Percentiles rank a stretch among this genome's conserved stretches.
Conservation (phyloP, 2,888 invertebrate genomes). For the Cryptus viduatorius region DNA sequence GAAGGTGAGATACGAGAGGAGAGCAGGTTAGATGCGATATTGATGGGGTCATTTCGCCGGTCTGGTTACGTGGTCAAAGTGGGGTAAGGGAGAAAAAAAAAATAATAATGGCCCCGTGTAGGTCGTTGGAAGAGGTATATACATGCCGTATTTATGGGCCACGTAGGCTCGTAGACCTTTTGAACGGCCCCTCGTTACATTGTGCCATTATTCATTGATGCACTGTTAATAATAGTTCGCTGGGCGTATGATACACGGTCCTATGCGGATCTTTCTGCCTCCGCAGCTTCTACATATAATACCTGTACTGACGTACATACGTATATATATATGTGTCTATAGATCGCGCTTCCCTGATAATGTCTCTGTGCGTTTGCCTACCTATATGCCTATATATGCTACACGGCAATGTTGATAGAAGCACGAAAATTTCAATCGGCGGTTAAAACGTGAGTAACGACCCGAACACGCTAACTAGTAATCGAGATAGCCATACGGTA, state of each 20-base stretch:
- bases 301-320: background rate
- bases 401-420: conserved; percentile 34
- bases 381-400: background rate
- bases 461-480: conserved; percentile 21
- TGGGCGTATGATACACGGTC: conserved; percentile 44
- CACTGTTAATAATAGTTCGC: conserved; percentile 57
- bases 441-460: conserved; percentile 42
- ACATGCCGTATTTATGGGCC: conserved; percentile 59
- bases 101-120: conserved; percentile 46
- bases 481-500: conserved; percentile 33
- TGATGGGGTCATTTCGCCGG: conserved; percentile 62
- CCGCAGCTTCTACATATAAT: conserved; percentile 20
- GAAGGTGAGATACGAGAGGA: conserved; percentile 17
- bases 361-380: background rate
- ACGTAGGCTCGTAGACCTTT: conserved; percentile 57
- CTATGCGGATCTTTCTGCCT: conserved; percentile 37
- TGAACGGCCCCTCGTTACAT: conserved; percentile 53
- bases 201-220: conserved; percentile 58
- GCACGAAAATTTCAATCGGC: conserved; percentile 47
- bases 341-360: conserved; percentile 24
- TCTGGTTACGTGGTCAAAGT: conserved; percentile 33
- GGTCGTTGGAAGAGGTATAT: conserved; percentile 43
- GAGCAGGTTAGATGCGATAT: conserved; percentile 55
- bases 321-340: background rate
- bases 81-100: conserved; percentile 30